These are phyloP conservation scores for Polypedilum vanderplanki DNA, from an alignment of 1,140 invertebrate genomes.

Conservation along the genomic window DNA sequence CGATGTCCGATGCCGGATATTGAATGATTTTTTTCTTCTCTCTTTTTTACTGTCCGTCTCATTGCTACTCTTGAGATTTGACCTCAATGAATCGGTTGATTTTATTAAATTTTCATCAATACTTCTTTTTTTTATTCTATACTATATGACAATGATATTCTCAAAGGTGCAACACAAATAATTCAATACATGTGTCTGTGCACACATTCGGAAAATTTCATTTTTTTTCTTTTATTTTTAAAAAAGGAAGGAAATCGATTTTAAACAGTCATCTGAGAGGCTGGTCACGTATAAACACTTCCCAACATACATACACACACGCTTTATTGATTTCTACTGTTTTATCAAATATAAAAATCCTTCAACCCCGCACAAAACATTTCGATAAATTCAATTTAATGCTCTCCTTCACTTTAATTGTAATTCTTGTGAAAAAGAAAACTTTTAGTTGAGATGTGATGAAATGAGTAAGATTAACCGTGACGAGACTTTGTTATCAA, in stretches of 20 bases:
- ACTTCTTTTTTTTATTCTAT: not conserved
- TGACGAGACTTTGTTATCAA: slow-evolving; percentile 17
- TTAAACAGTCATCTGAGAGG: not conserved
- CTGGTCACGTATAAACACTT: not conserved
- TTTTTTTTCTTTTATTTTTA: not conserved
- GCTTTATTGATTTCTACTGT: slow-evolving; percentile 27
- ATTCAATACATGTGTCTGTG: not conserved
- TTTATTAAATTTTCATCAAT: slow-evolving; percentile 16
- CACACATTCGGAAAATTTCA: slow-evolving; percentile 3
- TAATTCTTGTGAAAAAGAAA: not conserved
- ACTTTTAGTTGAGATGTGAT: not conserved
- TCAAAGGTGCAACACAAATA: slow-evolving; percentile 12
- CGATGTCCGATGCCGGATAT: slow-evolving; percentile 17
- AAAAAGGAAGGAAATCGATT: not conserved
- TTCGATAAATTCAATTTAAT: slow-evolving; percentile 27
- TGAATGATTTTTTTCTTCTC: not conserved
- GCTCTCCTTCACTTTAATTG: slow-evolving; percentile 18
- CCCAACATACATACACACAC: not conserved
- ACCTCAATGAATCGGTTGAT: slow-evolving; percentile 10
- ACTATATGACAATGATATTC: not conserved
- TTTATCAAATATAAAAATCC: slow-evolving; percentile 22
- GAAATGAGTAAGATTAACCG: not conserved
- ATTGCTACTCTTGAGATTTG: not conserved
- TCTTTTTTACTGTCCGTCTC: not conserved
- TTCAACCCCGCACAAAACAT: not conserved